Conservation (phyloP, 2,113 vertebrate species). For the Rhagologus leucostigma region DNA sequence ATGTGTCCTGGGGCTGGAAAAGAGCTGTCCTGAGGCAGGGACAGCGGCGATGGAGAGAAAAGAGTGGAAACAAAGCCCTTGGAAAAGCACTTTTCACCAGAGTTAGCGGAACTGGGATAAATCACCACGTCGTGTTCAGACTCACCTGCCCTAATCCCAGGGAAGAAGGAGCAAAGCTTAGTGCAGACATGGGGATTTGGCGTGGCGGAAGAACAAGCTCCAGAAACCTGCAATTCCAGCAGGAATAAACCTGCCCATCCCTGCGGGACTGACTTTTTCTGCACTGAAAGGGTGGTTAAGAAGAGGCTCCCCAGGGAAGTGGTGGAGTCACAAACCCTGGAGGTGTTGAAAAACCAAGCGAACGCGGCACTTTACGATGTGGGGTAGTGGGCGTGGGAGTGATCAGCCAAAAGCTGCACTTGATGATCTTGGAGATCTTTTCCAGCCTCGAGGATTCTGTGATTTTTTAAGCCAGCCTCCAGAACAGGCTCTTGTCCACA, state of each 20-base stretch:
- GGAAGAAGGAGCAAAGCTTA: background rate
- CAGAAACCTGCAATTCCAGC: background rate
- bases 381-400: background rate
- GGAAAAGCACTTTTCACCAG: background rate
- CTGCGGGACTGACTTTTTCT: background rate
- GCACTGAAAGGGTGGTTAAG: background rate
- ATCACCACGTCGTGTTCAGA: background rate
- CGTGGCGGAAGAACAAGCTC: background rate
- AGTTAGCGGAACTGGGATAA: background rate
- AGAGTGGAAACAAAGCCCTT: background rate
- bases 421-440: background rate
- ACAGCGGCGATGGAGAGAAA: background rate
- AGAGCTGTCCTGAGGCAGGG: background rate
- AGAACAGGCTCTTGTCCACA: background rate
- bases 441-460: background rate
- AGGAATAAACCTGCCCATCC: background rate
- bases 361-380: fast-evolving
- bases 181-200: background rate
- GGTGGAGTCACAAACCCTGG: background rate
- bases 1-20: background rate
- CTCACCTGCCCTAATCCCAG: background rate
- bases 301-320: background rate
- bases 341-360: background rate
- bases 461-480: background rate
- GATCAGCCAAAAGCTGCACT: background rate